A percentile compares a stretch with the other conserved stretches of the same genome.
Evolutionary conservation across 2,113 vertebrate genomes (phyloP).

Genomic region (Conger conger): DNA sequence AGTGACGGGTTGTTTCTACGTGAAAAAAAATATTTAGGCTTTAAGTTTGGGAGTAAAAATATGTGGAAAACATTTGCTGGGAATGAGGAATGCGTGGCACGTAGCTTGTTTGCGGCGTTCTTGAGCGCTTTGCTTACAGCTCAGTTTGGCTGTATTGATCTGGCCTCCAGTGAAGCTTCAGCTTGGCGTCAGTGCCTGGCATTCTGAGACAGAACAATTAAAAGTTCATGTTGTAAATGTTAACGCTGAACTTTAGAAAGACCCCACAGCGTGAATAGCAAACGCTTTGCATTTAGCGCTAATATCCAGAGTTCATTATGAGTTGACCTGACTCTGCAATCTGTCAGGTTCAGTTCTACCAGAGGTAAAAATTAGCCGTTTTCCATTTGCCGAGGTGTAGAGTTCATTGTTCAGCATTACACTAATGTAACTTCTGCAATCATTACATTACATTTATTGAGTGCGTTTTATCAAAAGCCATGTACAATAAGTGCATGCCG

Average conservation of each 20-base stretch:
- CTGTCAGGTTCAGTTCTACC: background rate
- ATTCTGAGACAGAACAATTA: background rate
- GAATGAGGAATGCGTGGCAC: background rate
- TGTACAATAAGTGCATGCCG: too few relatives aligned
- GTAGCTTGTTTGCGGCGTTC: background rate
- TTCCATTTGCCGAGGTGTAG: background rate
- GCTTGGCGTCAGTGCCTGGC: background rate
- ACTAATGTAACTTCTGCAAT: too few relatives aligned
- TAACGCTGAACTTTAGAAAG: background rate
- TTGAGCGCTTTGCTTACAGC: background rate
- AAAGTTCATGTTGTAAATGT: background rate
- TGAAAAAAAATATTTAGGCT: too few relatives aligned
- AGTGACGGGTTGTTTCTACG: too few relatives aligned
- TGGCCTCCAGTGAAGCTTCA: background rate
- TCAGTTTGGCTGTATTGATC: background rate
- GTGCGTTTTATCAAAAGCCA: too few relatives aligned
- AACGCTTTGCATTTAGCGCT: too few relatives aligned
- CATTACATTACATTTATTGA: too few relatives aligned
- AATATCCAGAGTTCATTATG: constrained; percentile 4
- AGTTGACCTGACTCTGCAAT: constrained; percentile 3
- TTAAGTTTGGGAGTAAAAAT: background rate
- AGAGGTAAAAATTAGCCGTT: too few relatives aligned
- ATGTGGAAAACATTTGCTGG: background rate
- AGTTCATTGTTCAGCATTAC: too few relatives aligned
- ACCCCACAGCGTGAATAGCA: too few relatives aligned